Conservation (phyloP, 1,140 invertebrate species). For the Protaetia brevitarsis region DNA sequence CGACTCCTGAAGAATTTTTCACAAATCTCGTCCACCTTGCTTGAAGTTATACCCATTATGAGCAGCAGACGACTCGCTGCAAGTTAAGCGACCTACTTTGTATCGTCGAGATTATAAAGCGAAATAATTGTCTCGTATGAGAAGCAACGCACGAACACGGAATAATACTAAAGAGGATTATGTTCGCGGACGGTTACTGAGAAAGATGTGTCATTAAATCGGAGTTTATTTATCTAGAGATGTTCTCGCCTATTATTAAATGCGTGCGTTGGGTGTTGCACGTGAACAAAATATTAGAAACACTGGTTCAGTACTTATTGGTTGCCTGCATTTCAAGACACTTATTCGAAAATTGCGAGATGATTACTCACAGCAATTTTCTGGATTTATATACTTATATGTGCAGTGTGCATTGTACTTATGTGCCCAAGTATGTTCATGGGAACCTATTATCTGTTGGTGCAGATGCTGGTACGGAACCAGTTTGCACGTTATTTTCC, state of each 20-base stretch:
- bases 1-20: too few species aligned
- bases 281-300: background rate
- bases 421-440: background rate
- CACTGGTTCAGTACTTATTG: background rate
- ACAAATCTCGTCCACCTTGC: too few species aligned
- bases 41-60: too few species aligned
- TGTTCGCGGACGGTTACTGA: background rate
- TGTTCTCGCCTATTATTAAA: slow-evolving; percentile 14
- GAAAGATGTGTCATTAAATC: slow-evolving; percentile 13
- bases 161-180: slow-evolving; percentile 1
- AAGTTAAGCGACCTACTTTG: slow-evolving; percentile 4
- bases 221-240: background rate
- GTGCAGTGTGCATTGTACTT: too few species aligned
- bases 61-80: too few species aligned
- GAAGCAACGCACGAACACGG: background rate
- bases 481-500: background rate
- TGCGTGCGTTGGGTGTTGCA: background rate
- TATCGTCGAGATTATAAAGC: slow-evolving; percentile 1
- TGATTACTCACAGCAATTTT: background rate
- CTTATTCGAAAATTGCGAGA: slow-evolving; percentile 14
- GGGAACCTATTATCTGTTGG: slow-evolving; percentile 13
- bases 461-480: background rate
- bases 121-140: background rate
- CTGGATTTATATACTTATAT: background rate
- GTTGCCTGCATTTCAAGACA: background rate